phyloP scores from a whole-genome alignment of 1,140 invertebrate genomes.

The Aphidius ervi region DNA sequence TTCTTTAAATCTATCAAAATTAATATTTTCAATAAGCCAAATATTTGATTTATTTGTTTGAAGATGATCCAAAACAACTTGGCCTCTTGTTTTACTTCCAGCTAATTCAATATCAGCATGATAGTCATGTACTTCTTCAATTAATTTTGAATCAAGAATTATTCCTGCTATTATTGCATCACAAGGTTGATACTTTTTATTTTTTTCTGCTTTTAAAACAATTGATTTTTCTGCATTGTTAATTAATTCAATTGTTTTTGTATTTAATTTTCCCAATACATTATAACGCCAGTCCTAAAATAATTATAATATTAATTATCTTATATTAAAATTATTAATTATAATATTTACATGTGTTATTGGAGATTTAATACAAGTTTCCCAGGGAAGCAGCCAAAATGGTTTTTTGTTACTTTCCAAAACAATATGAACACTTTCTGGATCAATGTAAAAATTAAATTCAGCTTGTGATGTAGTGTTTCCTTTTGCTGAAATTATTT shows the following conservation, averaged over 20 bases:
- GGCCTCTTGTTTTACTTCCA: constrained; percentile 57
- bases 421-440: constrained; percentile 72
- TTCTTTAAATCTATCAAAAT: constrained; percentile 52
- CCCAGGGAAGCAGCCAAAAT: constrained; percentile 64
- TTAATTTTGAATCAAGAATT: constrained; percentile 48
- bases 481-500: constrained; percentile 56
- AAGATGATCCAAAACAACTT: constrained; percentile 59
- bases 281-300: constrained; percentile 58
- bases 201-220: constrained; percentile 31
- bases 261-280: constrained; percentile 46
- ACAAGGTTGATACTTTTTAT: constrained; percentile 49
- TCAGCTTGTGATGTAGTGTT: constrained; percentile 67
- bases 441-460: constrained; percentile 76
- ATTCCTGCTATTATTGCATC: constrained; percentile 57
- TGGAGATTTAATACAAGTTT: constrained; percentile 53
- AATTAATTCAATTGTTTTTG: constrained; percentile 50
- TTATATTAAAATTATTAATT: constrained; percentile 8
- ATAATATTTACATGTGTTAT: constrained; percentile 51
- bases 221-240: constrained; percentile 55
- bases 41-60: constrained; percentile 53
- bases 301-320: constrained; percentile 6
- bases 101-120: constrained; percentile 57
- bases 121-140: constrained; percentile 33
- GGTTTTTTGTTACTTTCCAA: constrained; percentile 56
- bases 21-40: constrained; percentile 53